These are phyloP conservation scores for Nautilus pompilius DNA, from an alignment of 1,140 invertebrate genomes.

Conservation along the genomic window DNA sequence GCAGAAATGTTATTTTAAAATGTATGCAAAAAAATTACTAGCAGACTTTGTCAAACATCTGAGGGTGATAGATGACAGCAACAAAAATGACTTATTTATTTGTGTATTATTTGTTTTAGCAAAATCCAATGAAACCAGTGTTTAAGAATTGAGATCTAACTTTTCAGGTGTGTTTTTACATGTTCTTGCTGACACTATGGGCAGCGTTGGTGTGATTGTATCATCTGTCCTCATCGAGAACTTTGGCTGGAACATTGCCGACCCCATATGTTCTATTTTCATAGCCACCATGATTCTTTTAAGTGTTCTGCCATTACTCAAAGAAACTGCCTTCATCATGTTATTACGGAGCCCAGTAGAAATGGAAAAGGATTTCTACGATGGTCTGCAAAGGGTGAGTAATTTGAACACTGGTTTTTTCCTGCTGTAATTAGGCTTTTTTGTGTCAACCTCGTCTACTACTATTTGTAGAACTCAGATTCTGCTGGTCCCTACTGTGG, in stretches of 20 bases:
- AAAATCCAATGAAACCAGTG: no score
- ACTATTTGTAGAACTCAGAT: no score
- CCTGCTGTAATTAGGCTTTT: neutral
- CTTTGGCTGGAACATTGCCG: conserved; percentile 64
- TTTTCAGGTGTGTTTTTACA: conserved; percentile 64
- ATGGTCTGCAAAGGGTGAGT: conserved; percentile 46
- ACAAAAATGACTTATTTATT: no score
- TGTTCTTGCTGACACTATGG: conserved; percentile 65
- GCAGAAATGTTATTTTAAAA: no score
- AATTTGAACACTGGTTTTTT: neutral
- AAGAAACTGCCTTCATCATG: conserved; percentile 58
- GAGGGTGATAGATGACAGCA: neutral
- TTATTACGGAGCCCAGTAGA: conserved; percentile 50
- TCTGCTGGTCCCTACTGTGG: no score
- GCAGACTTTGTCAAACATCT: no score
- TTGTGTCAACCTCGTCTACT: neutral
- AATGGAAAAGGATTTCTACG: conserved; percentile 30
- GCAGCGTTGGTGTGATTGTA: conserved; percentile 65
- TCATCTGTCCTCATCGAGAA: conserved; percentile 64
- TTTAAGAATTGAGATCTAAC: neutral
- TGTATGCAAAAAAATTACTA: neutral
- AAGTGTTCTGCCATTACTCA: conserved; percentile 62
- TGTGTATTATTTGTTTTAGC: no score
- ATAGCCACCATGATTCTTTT: conserved; percentile 62
- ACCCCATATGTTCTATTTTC: conserved; percentile 67